phyloP scores from a whole-genome alignment of 2,888 invertebrate species.

The Tiliacea aurago region DNA sequence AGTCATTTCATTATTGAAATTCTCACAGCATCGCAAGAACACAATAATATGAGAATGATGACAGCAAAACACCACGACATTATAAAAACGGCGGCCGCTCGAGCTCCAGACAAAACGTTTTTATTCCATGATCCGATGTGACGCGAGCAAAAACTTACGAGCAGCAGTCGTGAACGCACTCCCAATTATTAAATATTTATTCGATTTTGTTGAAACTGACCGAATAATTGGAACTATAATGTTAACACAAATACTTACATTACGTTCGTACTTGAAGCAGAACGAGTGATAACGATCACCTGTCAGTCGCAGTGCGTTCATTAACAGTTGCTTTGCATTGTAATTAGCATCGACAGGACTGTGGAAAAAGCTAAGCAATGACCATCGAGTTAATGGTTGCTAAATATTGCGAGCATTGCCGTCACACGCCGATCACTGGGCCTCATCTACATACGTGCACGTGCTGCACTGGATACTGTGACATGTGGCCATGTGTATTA shows the following conservation, averaged over 20 bases:
- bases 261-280: slow-evolving; percentile 12
- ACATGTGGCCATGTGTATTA: neutral
- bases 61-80: slow-evolving; percentile 51
- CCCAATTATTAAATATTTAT: slow-evolving; percentile 59
- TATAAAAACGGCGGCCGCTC: slow-evolving; percentile 34
- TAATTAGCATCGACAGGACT: slow-evolving; percentile 13
- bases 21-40: slow-evolving; percentile 38
- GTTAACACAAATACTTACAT: slow-evolving; percentile 32
- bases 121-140: slow-evolving; percentile 21
- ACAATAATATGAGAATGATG: slow-evolving; percentile 51
- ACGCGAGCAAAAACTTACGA: slow-evolving; percentile 33
- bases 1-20: slow-evolving; percentile 29
- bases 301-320: slow-evolving; percentile 30
- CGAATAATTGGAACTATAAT: slow-evolving; percentile 52
- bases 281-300: slow-evolving; percentile 33
- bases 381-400: slow-evolving; percentile 10
- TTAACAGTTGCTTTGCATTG: slow-evolving; percentile 26
- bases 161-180: slow-evolving; percentile 18
- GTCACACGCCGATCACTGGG: slow-evolving; percentile 4
- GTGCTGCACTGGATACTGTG: too few relatives aligned
- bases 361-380: slow-evolving; percentile 8
- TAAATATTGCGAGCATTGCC: slow-evolving; percentile 17
- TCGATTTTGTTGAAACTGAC: slow-evolving; percentile 45
- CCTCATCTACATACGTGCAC: slow-evolving; percentile 2
- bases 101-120: slow-evolving; percentile 24